These are phyloP conservation scores for Atherinomorus stipes DNA, from an alignment of 2,113 vertebrate species.

Conservation along the genomic window DNA sequence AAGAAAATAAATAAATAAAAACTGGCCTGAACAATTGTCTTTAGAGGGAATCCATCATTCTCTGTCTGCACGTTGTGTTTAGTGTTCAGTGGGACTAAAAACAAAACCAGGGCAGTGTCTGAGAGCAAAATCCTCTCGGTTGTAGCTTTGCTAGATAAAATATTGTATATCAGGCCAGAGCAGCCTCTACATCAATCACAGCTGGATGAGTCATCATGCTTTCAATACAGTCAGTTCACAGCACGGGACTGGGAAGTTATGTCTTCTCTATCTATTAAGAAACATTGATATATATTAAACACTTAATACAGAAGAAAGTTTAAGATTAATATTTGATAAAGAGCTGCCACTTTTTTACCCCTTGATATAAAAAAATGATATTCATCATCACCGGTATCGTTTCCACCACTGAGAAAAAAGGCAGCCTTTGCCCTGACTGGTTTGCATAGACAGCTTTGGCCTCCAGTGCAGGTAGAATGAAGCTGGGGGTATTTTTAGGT, in stretches of 20 bases:
- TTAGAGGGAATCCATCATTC: no score
- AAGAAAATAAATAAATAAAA: no score
- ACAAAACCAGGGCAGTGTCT: neutral
- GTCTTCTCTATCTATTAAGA: neutral
- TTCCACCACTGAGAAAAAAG: neutral
- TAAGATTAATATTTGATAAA: neutral
- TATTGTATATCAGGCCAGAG: neutral
- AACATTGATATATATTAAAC: no score
- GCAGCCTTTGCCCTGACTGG: neutral
- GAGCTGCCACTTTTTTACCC: neutral
- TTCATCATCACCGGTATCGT: neutral
- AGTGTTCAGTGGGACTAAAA: no score
- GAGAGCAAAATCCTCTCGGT: neutral
- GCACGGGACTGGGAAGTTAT: neutral
- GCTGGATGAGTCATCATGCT: neutral
- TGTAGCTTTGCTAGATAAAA: neutral
- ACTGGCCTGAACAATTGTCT: no score
- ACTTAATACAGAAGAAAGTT: no score
- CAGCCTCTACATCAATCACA: neutral
- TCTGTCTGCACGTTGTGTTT: no score
- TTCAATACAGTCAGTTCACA: neutral
- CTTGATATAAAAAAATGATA: neutral
- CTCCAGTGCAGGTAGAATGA: constrained; percentile 23
- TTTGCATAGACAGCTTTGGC: constrained; percentile 8
- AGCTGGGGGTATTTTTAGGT: constrained; percentile 58